Conservation (phyloP, 1,140 invertebrate species). For the Pseudomyrmex dendroicus region DNA sequence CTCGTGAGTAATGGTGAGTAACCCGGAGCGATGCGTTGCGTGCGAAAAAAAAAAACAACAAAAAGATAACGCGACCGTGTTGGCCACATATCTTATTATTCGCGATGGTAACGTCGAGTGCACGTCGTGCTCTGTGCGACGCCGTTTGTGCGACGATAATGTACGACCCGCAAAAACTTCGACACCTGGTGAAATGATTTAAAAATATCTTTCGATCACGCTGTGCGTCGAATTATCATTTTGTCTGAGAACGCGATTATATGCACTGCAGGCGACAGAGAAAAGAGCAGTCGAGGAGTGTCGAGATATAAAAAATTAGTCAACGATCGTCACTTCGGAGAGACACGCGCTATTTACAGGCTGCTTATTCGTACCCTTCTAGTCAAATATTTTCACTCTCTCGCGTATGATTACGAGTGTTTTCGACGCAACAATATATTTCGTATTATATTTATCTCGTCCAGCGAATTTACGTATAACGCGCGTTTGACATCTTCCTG, state of each 20-base stretch:
- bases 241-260: conserved; percentile 21
- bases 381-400: conserved; percentile 16
- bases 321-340: background rate
- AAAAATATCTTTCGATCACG: conserved; percentile 44
- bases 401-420: background rate
- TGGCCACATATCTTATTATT: conserved; percentile 51
- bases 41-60: conserved; percentile 6
- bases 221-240: conserved; percentile 49
- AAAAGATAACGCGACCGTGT: conserved; percentile 24
- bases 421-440: background rate
- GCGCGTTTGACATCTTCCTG: background rate
- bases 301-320: background rate
- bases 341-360: background rate
- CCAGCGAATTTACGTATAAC: too few relatives aligned
- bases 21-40: conserved; percentile 19
- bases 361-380: background rate
- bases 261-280: background rate
- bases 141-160: conserved; percentile 16
- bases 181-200: conserved; percentile 19
- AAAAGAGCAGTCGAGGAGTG: background rate
- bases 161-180: conserved; percentile 34
- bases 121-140: background rate
- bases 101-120: conserved; percentile 21
- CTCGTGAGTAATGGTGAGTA: conserved; percentile 43
- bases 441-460: background rate